These are phyloP conservation scores for Aphelinus atriplicis DNA, from an alignment of 1,140 invertebrate genomes.

Conservation along the genomic window DNA sequence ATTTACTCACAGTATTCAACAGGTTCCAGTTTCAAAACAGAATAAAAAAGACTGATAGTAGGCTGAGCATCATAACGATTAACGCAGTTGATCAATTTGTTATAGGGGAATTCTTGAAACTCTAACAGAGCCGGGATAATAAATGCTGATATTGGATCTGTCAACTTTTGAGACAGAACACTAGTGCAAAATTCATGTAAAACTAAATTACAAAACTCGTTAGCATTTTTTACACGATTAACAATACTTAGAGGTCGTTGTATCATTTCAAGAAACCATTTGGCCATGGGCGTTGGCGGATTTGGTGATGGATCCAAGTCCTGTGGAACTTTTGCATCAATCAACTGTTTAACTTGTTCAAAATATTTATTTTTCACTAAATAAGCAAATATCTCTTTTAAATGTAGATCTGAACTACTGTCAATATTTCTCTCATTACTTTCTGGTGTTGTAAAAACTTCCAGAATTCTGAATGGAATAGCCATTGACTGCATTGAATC, in stretches of 20 bases:
- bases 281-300: conserved; percentile 79
- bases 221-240: conserved; percentile 43
- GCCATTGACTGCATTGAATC: conserved; percentile 69
- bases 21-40: conserved; percentile 75
- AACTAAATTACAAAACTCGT: conserved; percentile 59
- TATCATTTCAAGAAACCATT: conserved; percentile 80
- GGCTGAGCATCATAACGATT: conserved; percentile 58
- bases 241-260: conserved; percentile 75
- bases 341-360: conserved; percentile 72
- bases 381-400: conserved; percentile 58
- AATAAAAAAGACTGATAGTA: conserved; percentile 68
- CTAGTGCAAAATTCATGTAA: conserved; percentile 54
- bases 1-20: conserved; percentile 69
- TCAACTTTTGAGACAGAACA: conserved; percentile 59
- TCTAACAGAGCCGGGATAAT: conserved; percentile 66
- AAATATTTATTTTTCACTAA: conserved; percentile 74
- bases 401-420: conserved; percentile 54
- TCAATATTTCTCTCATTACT: conserved; percentile 63
- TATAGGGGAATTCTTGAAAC: conserved; percentile 63
- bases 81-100: conserved; percentile 63
- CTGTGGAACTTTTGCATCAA: conserved; percentile 78
- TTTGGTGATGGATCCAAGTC: conserved; percentile 74
- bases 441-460: conserved; percentile 77
- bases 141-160: conserved; percentile 61
- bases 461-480: conserved; percentile 80